Evolutionary conservation across 2,888 invertebrate species (phyloP), one percentile per base, ranked within the genome.

Genomic region (Agonopterix arenella): DNA sequence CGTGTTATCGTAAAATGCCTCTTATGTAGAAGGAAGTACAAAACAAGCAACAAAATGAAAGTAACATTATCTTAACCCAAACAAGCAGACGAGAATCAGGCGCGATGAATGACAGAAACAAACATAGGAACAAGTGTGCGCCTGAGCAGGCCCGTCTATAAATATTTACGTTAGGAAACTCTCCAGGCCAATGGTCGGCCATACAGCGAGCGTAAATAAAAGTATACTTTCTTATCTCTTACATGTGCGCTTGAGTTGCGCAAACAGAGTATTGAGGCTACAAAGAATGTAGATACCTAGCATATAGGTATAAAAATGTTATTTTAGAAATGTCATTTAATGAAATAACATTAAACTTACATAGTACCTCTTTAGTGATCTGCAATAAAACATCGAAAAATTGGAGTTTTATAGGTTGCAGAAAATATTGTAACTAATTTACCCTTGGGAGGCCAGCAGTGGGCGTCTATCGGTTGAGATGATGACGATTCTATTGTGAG

Each of bases 111-210:
- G 89, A 89, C 84, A 88, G 81, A 82, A 77, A 78, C 88, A 88
- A 89, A 89, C 86, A 86, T 70, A 76, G 72, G 73, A 80, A 78
- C 85, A 81, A 88, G 82, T 80, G 80, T 68, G 74, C 78, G 79
- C 71, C 70, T 73, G 76, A 68, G 62, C 65, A 59, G 58, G 69
- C 60, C 69, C 62, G 70, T 79, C 86, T 88, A 86, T 89, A 89
- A 89, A 89, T 89, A 88, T 89, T 89, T 89, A 89, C 80, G 77
- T 84, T 83, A 81, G 76, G 81, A 80, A 85, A 84, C 84, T 82
- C 79, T 77, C 73, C 81, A 80, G 79, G 80, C 84, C 85, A 84
- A 83, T 80, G 82, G 81, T 79, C 82, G 79, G 76, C 77, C 77
- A 76, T 79, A 77, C 75, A 66, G 61, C 65, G 64, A 64, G 62